These are phyloP conservation scores for Masnerella sp. DNA, from an alignment of 2,888 invertebrate genomes.

Conservation along the genomic window DNA sequence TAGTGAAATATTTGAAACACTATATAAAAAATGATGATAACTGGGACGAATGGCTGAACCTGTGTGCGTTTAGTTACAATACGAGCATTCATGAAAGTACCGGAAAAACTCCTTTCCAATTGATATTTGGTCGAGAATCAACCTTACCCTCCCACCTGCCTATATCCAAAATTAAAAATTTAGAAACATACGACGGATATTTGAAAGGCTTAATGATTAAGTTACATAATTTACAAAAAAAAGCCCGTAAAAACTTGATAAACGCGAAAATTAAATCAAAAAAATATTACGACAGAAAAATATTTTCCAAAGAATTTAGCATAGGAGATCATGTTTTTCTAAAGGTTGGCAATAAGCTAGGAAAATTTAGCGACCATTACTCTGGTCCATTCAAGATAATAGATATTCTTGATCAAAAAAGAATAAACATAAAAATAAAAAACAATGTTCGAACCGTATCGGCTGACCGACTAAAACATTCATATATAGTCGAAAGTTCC, in stretches of 20 bases:
- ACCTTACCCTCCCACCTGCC: not conserved
- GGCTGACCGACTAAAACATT: not conserved
- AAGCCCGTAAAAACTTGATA: not conserved
- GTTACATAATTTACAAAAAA: not conserved
- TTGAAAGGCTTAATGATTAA: not conserved
- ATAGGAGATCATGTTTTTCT: not conserved
- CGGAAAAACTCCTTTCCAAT: not conserved
- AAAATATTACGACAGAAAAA: not conserved
- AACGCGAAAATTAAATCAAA: not conserved
- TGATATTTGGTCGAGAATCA: not conserved
- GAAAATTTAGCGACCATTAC: not conserved
- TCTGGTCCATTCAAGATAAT: not conserved
- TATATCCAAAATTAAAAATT: not conserved
- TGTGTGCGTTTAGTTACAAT: too few relatives aligned
- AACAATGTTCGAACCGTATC: not conserved
- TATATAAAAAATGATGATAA: too few relatives aligned
- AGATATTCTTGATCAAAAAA: not conserved
- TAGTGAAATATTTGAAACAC: too few relatives aligned
- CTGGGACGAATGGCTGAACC: too few relatives aligned
- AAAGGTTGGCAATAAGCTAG: not conserved
- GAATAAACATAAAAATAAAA: not conserved
- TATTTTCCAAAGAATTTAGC: not conserved
- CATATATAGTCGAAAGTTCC: too few relatives aligned
- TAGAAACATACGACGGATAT: not conserved
- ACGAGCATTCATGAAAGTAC: too few relatives aligned